Evolutionary conservation across 2,113 vertebrate genomes (phyloP).

Genomic region (Hystrix brachyura): DNA sequence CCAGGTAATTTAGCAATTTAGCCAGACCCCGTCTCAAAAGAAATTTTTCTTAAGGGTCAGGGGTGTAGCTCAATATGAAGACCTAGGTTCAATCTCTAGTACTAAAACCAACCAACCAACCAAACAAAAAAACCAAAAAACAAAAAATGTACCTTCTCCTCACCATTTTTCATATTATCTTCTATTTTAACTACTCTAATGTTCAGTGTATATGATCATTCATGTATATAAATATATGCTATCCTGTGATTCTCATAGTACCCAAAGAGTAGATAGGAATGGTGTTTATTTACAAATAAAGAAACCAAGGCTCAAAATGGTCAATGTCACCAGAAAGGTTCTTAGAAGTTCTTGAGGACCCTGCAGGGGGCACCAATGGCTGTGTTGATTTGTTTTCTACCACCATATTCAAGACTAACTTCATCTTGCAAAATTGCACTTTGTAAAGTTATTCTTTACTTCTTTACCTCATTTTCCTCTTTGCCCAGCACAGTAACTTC

Average conservation of each 20-base stretch:
- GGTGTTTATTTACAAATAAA: background rate
- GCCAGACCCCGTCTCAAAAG: background rate
- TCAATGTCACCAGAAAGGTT: background rate
- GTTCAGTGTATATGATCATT: background rate
- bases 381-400: background rate
- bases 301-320: background rate
- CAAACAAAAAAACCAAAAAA: background rate
- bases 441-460: background rate
- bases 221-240: background rate
- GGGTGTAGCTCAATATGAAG: background rate
- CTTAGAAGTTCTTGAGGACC: background rate
- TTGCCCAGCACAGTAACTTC: background rate
- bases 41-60: background rate
- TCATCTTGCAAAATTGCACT: background rate
- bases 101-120: background rate
- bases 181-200: background rate
- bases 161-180: background rate
- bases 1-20: background rate
- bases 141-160: background rate
- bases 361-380: background rate
- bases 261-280: background rate
- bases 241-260: constrained; percentile 1
- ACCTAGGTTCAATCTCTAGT: background rate
- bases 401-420: background rate
- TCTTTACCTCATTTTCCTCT: background rate